Conservation (phyloP, 1,140 invertebrate species). For the Penaeus vannamei region DNA sequence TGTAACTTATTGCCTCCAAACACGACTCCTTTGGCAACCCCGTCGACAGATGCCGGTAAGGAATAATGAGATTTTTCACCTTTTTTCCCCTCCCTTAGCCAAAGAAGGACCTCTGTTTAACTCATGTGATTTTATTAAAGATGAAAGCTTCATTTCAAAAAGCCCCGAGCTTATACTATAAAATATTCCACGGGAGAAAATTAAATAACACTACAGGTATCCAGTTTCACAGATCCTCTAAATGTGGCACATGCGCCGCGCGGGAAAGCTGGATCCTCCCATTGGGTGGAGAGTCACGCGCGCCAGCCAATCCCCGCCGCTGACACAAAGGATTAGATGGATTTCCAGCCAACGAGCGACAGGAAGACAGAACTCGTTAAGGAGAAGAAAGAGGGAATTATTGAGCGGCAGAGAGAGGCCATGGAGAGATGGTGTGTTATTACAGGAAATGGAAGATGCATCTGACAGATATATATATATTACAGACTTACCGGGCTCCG, state of each 20-base stretch:
- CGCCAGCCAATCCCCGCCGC: background rate
- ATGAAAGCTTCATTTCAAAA: conserved; percentile 48
- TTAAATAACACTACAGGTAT: conserved; percentile 57
- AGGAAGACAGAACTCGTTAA: conserved; percentile 45
- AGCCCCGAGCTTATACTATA: conserved; percentile 51
- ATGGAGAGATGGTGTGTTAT: conserved; percentile 48
- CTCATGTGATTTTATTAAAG: conserved; percentile 54
- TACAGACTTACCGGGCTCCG: background rate
- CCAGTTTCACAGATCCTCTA: conserved; percentile 50
- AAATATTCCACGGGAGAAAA: conserved; percentile 54
- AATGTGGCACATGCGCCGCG: conserved; percentile 20
- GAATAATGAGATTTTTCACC: conserved; percentile 13
- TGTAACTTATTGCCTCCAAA: conserved; percentile 50
- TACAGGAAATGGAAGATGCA: conserved; percentile 47
- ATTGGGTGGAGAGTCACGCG: conserved; percentile 37
- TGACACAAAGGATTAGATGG: conserved; percentile 45
- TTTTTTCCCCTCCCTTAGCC: conserved; percentile 19
- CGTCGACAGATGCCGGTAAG: background rate
- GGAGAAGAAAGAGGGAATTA: conserved; percentile 54
- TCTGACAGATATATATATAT: conserved; percentile 37
- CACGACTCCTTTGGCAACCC: conserved; percentile 7
- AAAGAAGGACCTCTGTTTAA: conserved; percentile 48
- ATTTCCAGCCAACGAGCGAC: conserved; percentile 40
- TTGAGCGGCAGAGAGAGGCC: conserved; percentile 37
- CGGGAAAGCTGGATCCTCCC: conserved; percentile 38